Percentiles rank a stretch among this genome's conserved stretches.
These are phyloP conservation scores for Cirrhinus mrigala DNA, from an alignment of 2,797 vertebrate species.

Conservation along the genomic window DNA sequence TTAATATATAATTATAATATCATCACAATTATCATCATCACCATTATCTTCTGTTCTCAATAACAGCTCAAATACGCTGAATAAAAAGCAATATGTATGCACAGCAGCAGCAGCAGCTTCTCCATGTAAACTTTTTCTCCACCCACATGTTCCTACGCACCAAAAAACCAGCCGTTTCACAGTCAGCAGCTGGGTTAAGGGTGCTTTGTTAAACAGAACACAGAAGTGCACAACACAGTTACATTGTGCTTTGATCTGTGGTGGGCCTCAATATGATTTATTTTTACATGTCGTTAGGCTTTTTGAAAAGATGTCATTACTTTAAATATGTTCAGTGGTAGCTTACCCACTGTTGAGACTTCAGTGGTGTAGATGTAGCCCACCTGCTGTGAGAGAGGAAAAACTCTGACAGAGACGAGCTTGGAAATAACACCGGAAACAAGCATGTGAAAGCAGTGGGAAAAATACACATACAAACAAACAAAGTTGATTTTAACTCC, in stretches of 20 bases:
- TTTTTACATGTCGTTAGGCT: constrained; percentile 26
- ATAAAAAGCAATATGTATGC: neutral
- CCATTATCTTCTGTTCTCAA: neutral
- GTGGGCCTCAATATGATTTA: constrained; percentile 19
- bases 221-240: neutral
- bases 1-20: neutral
- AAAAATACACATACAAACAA: constrained; percentile 11
- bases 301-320: constrained; percentile 45
- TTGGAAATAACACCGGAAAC: constrained; percentile 20
- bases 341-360: constrained; percentile 30
- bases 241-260: constrained; percentile 40
- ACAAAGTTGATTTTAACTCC: neutral
- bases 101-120: neutral
- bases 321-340: constrained; percentile 43
- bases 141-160: constrained; percentile 20
- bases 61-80: neutral
- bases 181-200: constrained; percentile 1
- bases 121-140: constrained; percentile 14
- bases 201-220: constrained; percentile 26
- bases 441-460: constrained; percentile 2
- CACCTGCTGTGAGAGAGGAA: constrained; percentile 1
- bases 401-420: neutral
- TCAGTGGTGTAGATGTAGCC: constrained; percentile 14
- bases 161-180: constrained; percentile 19
- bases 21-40: neutral